Conservation (phyloP, 2,797 vertebrate genomes). For the Arctocebus calabarensis region DNA sequence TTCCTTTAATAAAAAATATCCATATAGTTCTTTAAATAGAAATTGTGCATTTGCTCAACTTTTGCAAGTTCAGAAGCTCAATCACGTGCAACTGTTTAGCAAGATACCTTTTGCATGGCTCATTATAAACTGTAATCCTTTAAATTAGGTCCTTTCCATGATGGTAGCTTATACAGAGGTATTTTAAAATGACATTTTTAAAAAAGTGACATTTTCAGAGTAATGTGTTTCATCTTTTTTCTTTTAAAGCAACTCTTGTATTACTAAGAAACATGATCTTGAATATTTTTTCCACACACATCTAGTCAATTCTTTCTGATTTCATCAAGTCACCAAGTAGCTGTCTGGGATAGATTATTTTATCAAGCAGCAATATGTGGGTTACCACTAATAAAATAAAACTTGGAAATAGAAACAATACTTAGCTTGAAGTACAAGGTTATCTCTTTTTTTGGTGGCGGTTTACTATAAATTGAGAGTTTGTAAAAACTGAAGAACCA, state of each 20-base stretch:
- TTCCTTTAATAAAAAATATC: neutral
- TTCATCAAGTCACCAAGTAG: neutral
- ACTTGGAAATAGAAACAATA: neutral
- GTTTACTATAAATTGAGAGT: neutral
- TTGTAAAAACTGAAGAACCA: neutral
- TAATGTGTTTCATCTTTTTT: neutral
- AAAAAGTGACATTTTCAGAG: neutral
- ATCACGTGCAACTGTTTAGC: neutral
- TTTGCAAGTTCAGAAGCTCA: neutral
- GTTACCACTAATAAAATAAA: constrained; percentile 27
- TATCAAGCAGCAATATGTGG: constrained; percentile 7
- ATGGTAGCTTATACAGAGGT: neutral
- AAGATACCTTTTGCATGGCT: neutral
- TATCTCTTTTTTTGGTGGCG: neutral
- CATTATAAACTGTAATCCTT: neutral
- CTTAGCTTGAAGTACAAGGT: neutral
- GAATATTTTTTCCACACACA: neutral
- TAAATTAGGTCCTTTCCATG: neutral
- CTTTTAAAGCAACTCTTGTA: neutral
- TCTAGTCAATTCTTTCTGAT: constrained; percentile 8
- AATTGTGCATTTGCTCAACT: neutral
- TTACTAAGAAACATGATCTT: constrained; percentile 29
- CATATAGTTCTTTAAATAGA: neutral
- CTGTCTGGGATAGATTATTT: neutral
- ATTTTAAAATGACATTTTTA: neutral